Percentiles rank a stretch among this genome's conserved stretches.
phyloP scores from a whole-genome alignment of 2,888 invertebrate species.

The Didymodactylos carnosus region DNA sequence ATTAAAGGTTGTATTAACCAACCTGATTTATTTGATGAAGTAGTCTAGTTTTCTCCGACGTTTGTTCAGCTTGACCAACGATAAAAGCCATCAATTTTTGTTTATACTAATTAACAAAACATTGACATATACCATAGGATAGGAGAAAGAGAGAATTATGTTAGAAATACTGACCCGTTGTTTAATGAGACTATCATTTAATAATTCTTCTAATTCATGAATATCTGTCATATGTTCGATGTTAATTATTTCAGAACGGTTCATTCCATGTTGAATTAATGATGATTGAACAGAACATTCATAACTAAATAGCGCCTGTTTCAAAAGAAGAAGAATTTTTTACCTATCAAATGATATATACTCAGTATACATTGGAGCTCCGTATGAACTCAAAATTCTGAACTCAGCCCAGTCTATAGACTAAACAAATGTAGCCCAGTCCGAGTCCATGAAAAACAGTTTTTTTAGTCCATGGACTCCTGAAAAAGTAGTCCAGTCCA shows the following conservation, averaged over 20 bases:
- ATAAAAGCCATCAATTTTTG: slow-evolving; percentile 11
- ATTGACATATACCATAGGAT: neutral
- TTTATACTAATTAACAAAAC: neutral
- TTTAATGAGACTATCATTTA: slow-evolving; percentile 10
- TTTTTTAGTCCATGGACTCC: too few species aligned
- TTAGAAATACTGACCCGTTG: neutral
- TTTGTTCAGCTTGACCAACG: slow-evolving; percentile 5
- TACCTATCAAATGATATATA: too few species aligned
- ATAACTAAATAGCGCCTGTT: slow-evolving; percentile 6
- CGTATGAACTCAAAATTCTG: too few species aligned
- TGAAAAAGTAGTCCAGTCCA: too few species aligned
- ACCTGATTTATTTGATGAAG: slow-evolving; percentile 6
- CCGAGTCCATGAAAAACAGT: too few species aligned
- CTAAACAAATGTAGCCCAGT: too few species aligned
- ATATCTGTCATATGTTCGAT: slow-evolving; percentile 8
- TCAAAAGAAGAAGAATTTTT: too few species aligned
- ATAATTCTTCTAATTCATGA: slow-evolving; percentile 3
- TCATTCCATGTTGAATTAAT: neutral
- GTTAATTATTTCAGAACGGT: neutral
- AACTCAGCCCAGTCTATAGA: too few species aligned
- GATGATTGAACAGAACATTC: neutral
- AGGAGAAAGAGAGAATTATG: neutral
- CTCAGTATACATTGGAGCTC: too few species aligned
- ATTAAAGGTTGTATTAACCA: neutral
- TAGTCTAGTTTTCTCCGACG: neutral